Base-by-base conservation (phyloP, 2,113 vertebrate species). In the Leiothrix lutea region DNA sequence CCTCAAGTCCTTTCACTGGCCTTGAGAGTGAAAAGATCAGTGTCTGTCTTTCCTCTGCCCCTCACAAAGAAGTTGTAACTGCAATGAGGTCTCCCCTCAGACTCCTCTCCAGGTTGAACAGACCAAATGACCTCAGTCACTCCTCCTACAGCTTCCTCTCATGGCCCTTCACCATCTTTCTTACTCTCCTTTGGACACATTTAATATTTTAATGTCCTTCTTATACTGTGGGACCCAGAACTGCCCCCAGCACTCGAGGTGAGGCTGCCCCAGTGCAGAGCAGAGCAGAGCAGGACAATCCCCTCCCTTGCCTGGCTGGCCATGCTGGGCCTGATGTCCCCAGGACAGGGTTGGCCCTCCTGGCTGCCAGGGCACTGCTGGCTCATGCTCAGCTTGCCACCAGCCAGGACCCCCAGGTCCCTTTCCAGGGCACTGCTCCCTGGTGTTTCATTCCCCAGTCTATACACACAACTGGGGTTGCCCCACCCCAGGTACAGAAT, bases 381-480 rank as follows among this genome's bases (percentile, higher is more conserved):
- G 3, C 44, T 67, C 21, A 0, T 4, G 61, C 12, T 14, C 26
- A 15, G 4, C 14, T 44, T 45, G 12, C 1, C 15, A 18, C 0
- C 0, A 1, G 6, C 33, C 72, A 38, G 33, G 36, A 69, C 14
- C 6, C 4, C 9, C 26, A 67, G 3, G 14, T 6, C 22, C 22
- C 33, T 77, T 69, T 77, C 45, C 18, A 4, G 0, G 1, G 22
- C 44, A 24, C 31, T 56, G 60, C n/a, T 48, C 24, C 66, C 6
- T 31, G 50, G 51, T 4, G 0, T 11, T 33, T 35, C 44, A 14
- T 35, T 50, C 31, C 36, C 4, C 35, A 17, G 35, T 31, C 33
- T 38, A 1, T 23, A 11, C 28, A 69, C 14, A 45, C 5, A 53
- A 8, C 38, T 23, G 23, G 12, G 33, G 6, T 10, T 53, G 22